Percentiles rank a stretch among this genome's conserved stretches.
Conservation (phyloP, 2,113 vertebrate species). For the Chinchilla lanigera region DNA sequence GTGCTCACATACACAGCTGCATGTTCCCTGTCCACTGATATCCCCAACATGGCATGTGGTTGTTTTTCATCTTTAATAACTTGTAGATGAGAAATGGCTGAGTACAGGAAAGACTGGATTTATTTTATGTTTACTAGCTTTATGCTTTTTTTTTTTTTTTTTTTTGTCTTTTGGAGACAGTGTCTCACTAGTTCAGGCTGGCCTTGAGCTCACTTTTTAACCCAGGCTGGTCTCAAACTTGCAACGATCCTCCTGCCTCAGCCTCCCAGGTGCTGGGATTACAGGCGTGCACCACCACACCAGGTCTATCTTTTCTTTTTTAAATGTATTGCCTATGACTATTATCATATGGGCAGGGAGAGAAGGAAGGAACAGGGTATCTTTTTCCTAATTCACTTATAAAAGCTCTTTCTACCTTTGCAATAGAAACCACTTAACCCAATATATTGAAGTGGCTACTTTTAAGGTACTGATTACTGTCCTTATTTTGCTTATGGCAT, state of each 20-base stretch:
- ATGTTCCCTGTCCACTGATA: rapidly evolving
- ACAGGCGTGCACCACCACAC: too few relatives aligned
- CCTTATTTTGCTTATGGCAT: background rate
- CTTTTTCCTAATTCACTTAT: constrained; percentile 4
- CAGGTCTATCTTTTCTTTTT: too few relatives aligned
- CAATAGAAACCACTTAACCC: background rate
- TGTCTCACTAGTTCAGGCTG: too few relatives aligned
- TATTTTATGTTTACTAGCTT: background rate
- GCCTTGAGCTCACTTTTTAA: too few relatives aligned
- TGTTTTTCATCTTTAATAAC: background rate
- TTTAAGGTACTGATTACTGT: background rate
- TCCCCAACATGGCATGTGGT: rapidly evolving
- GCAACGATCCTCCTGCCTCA: too few relatives aligned
- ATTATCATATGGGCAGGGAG: background rate
- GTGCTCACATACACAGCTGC: rapidly evolving
- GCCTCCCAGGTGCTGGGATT: too few relatives aligned
- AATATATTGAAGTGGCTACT: background rate
- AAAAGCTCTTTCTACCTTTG: background rate
- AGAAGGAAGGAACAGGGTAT: background rate
- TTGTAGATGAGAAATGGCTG: constrained; percentile 9
- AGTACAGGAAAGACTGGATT: background rate
- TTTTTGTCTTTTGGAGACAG: too few relatives aligned
- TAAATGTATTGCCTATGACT: background rate
- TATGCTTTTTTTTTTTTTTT: background rate
- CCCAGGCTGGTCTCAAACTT: too few relatives aligned